A percentile compares a stretch with the other conserved stretches of the same genome.
Evolutionary conservation across 2,113 vertebrate genomes (phyloP).

Genomic region (Pipa parva): DNA sequence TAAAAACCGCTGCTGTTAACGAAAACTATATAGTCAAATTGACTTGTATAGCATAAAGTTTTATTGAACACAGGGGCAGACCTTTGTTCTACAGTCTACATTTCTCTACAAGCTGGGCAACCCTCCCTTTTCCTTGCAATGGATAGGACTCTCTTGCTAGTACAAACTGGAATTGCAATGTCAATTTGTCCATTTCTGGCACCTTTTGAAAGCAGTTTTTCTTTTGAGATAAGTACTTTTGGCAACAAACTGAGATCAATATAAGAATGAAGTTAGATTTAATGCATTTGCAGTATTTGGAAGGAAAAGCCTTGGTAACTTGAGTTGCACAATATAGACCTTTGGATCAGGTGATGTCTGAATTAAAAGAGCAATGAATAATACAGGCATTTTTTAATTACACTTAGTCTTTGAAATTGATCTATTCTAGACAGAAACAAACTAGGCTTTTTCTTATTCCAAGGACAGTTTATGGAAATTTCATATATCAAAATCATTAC

Average conservation of each 20-base stretch:
- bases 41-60: no score
- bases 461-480: not conserved
- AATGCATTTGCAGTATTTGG: constrained; percentile 30
- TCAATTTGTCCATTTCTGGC: constrained; percentile 4
- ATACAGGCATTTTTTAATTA: constrained; percentile 15
- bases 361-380: constrained; percentile 20
- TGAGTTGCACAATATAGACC: not conserved
- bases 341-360: constrained; percentile 2
- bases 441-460: not conserved
- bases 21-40: no score
- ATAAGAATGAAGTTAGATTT: constrained; percentile 28
- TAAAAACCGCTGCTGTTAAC: no score
- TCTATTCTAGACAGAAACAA: not conserved
- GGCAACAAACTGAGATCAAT: constrained; percentile 25
- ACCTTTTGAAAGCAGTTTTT: constrained; percentile 25
- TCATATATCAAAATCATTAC: not conserved
- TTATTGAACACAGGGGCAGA: no score
- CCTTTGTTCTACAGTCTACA: no score
- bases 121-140: no score
- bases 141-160: no score
- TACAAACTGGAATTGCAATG: constrained; percentile 13
- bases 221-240: constrained; percentile 25
- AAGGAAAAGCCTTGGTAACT: constrained; percentile 26
- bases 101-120: not conserved
- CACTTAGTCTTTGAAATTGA: constrained; percentile 1